Percentiles rank a stretch among this genome's conserved stretches.
Conservation (phyloP, 1,140 invertebrate genomes). For the Hylaeus anthracinus region DNA sequence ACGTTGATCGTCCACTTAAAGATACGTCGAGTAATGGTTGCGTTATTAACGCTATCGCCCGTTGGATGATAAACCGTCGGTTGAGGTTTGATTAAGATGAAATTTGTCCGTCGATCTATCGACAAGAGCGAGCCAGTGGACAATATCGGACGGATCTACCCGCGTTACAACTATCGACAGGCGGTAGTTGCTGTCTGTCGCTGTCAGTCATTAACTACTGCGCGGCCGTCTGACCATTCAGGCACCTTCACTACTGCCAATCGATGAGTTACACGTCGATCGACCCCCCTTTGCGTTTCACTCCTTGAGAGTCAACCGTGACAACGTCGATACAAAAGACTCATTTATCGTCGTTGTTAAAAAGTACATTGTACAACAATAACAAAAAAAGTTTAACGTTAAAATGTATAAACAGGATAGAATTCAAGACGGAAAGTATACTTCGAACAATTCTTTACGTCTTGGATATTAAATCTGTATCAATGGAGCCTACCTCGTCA, state of each 20-base stretch:
- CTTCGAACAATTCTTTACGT: too few relatives aligned
- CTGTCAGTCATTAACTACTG: constrained; percentile 13
- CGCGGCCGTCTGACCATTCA: not conserved
- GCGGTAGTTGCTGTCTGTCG: constrained; percentile 5
- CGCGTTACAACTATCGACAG: constrained; percentile 29
- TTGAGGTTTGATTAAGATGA: not conserved
- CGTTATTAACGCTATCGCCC: not conserved
- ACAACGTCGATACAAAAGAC: too few relatives aligned
- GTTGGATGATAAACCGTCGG: not conserved
- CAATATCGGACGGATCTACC: not conserved
- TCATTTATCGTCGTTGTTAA: too few relatives aligned
- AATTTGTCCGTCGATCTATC: constrained; percentile 23
- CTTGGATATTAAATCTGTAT: too few relatives aligned
- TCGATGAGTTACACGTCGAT: constrained; percentile 4
- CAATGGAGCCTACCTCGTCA: too few relatives aligned
- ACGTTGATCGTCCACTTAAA: too few relatives aligned
- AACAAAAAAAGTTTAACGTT: too few relatives aligned
- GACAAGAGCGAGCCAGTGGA: not conserved
- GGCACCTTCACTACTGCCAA: constrained; percentile 9
- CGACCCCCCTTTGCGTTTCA: not conserved
- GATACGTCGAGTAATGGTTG: not conserved
- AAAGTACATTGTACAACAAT: too few relatives aligned
- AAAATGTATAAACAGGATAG: too few relatives aligned
- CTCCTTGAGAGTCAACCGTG: not conserved
- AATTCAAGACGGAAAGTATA: too few relatives aligned